Evolutionary conservation across 2,113 vertebrate species (phyloP).

Genomic region (Epinephelus lanceolatus): DNA sequence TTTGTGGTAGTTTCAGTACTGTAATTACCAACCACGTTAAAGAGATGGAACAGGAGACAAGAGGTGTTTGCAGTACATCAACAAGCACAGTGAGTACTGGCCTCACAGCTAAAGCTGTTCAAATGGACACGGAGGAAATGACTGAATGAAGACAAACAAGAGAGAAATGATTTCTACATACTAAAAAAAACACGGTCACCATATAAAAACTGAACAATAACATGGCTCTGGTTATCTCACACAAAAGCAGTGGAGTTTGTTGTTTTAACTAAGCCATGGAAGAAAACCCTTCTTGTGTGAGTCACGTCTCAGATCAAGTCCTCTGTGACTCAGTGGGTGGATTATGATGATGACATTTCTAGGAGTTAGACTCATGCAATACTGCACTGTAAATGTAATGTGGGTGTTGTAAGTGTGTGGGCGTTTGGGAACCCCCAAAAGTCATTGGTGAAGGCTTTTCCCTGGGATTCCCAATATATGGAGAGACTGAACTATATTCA

Average conservation of each 20-base stretch:
- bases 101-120: slow-evolving; percentile 6
- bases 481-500: not conserved
- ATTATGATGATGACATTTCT: slow-evolving; percentile 33
- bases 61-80: slow-evolving; percentile 2
- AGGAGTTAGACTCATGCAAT: slow-evolving; percentile 5
- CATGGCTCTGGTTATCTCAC: not conserved
- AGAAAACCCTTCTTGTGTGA: slow-evolving; percentile 14
- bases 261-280: not conserved
- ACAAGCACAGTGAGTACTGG: not conserved
- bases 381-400: slow-evolving; percentile 13
- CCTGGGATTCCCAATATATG: slow-evolving; percentile 11
- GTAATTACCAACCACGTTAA: not conserved
- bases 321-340: slow-evolving; percentile 12
- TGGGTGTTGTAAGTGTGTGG: slow-evolving; percentile 13
- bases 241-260: not conserved
- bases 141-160: not conserved
- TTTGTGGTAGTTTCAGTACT: not conserved
- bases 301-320: not conserved
- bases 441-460: not conserved
- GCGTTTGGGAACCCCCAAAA: slow-evolving; percentile 28
- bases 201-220: not conserved
- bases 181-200: not conserved
- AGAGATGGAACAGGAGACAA: slow-evolving; percentile 28
- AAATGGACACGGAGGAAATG: slow-evolving; percentile 6
- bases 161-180: too few species aligned